Evolutionary conservation across 2,888 invertebrate species (phyloP), one percentile per base, ranked within the genome.

Genomic region (Halocaridina rubra): DNA sequence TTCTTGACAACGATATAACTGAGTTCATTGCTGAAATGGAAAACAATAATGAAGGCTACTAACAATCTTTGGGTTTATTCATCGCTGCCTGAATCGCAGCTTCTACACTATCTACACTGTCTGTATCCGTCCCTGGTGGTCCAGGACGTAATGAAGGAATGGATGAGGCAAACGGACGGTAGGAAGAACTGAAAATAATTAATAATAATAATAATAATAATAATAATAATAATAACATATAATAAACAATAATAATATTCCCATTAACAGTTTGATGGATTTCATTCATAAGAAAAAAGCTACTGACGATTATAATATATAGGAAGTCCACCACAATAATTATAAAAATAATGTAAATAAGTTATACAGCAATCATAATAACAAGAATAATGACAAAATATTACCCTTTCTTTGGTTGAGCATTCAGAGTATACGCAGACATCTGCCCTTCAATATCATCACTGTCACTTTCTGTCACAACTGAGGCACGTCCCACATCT

Each of bases 91-190:
- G 82, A 59, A 84, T 84, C 4, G 82, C 82, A 27, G 82, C 82
- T 27, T 84, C 82, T 29, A 84, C 82, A 46, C 82, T 84, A 72
- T 84, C 82, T 13, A 84, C 78, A 71, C 82, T 84, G 72, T 84
- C 82, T 29, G 82, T 84, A 67, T 84, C 82, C 4, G 82, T 78
- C 13, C 67, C 72, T 13, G 78, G 72, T 3, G 72, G 82, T 10
- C 27, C 39, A 61, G 77, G 77, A 27, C 78, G 24, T 16, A 84
- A 57, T n/a, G 82, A 78, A 13, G 82, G 82, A 32, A 84, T 78
- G 10, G 77, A 78, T 46, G 82, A 71, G 0, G 78, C 82, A 78
- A 84, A 84, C 53, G 78, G 61, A 46, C 77, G 69, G 57, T 61
- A 78, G 19, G 16, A 13, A 22, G 82, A 33, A 13, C 82, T 84